Percentiles rank a stretch among this genome's conserved stretches.
Conservation (phyloP, 2,888 invertebrate genomes). For the Drosophila neonasuta region DNA sequence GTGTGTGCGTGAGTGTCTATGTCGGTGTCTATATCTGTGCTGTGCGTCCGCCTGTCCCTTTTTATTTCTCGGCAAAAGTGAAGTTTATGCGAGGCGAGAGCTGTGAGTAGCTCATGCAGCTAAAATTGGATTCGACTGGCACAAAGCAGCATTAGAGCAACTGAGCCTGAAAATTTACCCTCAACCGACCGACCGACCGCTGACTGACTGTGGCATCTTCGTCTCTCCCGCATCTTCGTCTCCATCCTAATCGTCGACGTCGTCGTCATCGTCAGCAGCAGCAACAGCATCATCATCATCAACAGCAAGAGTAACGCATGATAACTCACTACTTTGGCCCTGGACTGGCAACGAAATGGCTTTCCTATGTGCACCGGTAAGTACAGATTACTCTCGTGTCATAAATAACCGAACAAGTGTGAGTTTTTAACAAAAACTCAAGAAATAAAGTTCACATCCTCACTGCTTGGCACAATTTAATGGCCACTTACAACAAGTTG, state of each 20-base stretch:
- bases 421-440: conserved; percentile 5
- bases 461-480: background rate
- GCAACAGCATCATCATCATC: conserved; percentile 6
- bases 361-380: conserved; percentile 70
- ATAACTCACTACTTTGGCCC: conserved; percentile 65
- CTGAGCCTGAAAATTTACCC: conserved; percentile 51
- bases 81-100: conserved; percentile 52
- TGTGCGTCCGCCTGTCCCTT: conserved; percentile 5
- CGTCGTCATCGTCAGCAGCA: too few species aligned
- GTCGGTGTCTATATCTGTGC: background rate
- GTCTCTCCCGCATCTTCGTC: background rate
- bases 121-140: conserved; percentile 72
- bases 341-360: conserved; percentile 76
- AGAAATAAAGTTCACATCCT: background rate
- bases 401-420: conserved; percentile 19
- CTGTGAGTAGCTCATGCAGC: conserved; percentile 57
- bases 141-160: conserved; percentile 52
- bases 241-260: conserved; percentile 14
- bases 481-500: background rate
- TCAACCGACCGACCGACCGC: conserved; percentile 17
- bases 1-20: conserved; percentile 10
- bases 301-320: conserved; percentile 48
- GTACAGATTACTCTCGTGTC: conserved; percentile 36
- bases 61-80: conserved; percentile 31
- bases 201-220: conserved; percentile 15